Conservation (phyloP, 2,113 vertebrate genomes). For the Eurypyga helias region DNA sequence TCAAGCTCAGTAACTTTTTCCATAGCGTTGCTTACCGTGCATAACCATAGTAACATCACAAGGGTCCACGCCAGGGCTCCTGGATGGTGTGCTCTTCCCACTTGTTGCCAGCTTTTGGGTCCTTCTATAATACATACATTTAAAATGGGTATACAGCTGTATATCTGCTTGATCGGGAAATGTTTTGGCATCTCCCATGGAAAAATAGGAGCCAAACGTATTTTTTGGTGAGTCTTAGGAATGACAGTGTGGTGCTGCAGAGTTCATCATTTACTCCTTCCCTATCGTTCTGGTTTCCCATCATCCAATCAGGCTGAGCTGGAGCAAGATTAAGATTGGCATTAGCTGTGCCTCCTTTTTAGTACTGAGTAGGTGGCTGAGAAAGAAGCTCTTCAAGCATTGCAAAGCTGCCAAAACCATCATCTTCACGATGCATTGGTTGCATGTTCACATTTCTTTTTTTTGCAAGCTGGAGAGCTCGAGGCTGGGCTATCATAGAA, state of each 20-base stretch:
- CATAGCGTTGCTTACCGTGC: not conserved
- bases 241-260: fast-evolving
- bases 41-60: not conserved
- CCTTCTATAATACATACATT: not conserved
- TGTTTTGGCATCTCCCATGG: not conserved
- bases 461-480: not conserved
- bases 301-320: fast-evolving
- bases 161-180: not conserved
- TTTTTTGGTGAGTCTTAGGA: not conserved
- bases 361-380: not conserved
- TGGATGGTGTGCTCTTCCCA: not conserved
- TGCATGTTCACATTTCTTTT: not conserved
- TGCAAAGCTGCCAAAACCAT: not conserved
- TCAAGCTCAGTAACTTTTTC: constrained; percentile 14
- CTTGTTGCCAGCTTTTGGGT: not conserved
- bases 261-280: not conserved
- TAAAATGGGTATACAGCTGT: not conserved
- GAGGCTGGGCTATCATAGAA: not conserved
- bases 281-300: not conserved
- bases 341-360: not conserved
- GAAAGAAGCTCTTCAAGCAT: not conserved
- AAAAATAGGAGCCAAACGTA: not conserved
- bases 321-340: not conserved
- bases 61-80: not conserved
- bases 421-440: not conserved